Conservation (phyloP, 2,113 vertebrate species). For the Variabilichromis moorii region DNA sequence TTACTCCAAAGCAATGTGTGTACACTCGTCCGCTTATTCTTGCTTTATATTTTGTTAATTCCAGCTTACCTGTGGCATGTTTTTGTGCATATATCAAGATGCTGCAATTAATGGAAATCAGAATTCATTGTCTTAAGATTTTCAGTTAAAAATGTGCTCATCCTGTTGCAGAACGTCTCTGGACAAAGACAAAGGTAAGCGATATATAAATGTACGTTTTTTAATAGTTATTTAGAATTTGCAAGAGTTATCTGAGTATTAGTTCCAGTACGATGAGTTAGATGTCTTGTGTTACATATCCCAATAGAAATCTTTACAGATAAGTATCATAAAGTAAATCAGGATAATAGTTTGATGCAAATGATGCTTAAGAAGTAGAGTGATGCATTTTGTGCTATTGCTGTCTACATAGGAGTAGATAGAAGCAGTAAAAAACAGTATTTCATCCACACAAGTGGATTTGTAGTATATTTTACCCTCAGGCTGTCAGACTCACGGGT, state of each 20-base stretch:
- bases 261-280: not conserved
- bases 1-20: not conserved
- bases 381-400: not conserved
- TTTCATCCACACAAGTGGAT: not conserved
- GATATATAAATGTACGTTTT: not conserved
- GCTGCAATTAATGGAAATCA: not conserved
- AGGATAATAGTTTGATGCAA: not conserved
- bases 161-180: not conserved
- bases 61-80: not conserved
- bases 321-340: not conserved
- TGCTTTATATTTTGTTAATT: not conserved
- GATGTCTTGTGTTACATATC: not conserved
- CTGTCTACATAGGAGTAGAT: not conserved
- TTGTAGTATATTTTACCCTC: not conserved
- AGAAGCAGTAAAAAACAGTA: not conserved
- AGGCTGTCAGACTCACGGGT: not conserved
- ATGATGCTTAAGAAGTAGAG: not conserved
- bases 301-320: not conserved
- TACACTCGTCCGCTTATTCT: too few relatives aligned
- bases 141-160: not conserved
- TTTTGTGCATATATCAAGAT: not conserved
- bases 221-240: not conserved
- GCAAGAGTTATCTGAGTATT: not conserved
- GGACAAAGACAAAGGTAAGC: not conserved
- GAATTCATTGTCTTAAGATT: not conserved